Conservation (phyloP, 2,797 vertebrate genomes). For the Malacoraja senta region DNA sequence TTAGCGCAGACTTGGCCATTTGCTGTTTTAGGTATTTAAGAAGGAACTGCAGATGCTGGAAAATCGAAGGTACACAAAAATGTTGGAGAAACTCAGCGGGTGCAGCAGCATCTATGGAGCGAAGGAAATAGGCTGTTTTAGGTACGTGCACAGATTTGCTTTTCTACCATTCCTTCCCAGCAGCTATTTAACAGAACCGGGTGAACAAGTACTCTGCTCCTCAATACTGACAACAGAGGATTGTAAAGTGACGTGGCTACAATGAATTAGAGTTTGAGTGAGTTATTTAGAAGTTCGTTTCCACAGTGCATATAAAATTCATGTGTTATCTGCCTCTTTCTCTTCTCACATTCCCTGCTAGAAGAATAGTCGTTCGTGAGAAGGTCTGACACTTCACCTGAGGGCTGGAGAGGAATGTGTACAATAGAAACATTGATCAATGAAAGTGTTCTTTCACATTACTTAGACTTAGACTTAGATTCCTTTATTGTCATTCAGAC, state of each 20-base stretch:
- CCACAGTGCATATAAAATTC: neutral
- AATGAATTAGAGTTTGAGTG: neutral
- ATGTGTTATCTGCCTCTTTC: neutral
- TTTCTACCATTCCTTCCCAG: neutral
- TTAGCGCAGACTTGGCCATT: neutral
- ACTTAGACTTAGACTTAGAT: too few relatives aligned
- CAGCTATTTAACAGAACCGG: neutral
- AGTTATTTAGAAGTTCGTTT: neutral
- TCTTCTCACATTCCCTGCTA: neutral
- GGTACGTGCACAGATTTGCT: neutral
- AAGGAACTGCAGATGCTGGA: too few relatives aligned
- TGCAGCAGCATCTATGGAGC: too few relatives aligned
- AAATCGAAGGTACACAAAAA: too few relatives aligned
- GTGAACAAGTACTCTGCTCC: neutral
- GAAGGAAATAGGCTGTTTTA: too few relatives aligned
- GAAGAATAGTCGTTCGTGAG: neutral
- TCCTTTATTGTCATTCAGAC: too few relatives aligned
- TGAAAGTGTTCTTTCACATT: neutral
- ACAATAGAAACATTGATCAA: conserved; percentile 9
- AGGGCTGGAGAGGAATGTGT: neutral
- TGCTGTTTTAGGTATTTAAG: neutral
- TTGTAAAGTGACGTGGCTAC: neutral
- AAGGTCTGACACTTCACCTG: neutral
- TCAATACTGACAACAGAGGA: neutral
- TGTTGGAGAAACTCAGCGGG: too few relatives aligned